Evolutionary conservation across 2,113 vertebrate species (phyloP).

Genomic region (Pteronura brasiliensis): DNA sequence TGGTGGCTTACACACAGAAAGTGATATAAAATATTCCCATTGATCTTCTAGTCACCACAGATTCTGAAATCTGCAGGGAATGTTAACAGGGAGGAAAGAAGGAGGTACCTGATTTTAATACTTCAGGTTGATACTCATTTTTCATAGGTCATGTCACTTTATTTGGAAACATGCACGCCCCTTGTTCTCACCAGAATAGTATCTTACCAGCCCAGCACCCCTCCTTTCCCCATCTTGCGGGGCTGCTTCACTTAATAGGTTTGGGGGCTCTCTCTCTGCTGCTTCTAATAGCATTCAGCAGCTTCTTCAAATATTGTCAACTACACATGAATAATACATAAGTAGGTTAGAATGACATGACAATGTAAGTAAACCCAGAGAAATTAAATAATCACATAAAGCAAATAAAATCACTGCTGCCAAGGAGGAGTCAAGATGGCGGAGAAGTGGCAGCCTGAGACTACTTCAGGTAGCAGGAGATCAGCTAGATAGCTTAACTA

Average conservation of each 20-base stretch:
- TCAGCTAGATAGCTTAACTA: too few relatives aligned
- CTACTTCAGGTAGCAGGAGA: too few relatives aligned
- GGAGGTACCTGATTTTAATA: background rate
- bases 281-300: background rate
- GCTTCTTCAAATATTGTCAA: constrained; percentile 13
- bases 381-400: constrained; percentile 40
- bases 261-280: background rate
- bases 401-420: background rate
- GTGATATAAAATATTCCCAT: background rate
- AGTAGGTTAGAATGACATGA: background rate
- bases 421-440: too few relatives aligned
- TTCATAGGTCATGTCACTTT: background rate
- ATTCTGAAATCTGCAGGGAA: background rate
- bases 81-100: background rate
- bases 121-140: background rate
- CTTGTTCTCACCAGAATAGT: background rate
- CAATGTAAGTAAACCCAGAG: background rate
- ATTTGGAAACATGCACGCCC: background rate
- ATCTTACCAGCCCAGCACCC: background rate
- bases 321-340: background rate
- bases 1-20: background rate
- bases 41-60: background rate
- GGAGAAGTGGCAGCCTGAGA: too few relatives aligned
- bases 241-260: background rate
- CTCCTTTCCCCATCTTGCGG: background rate